A percentile compares a stretch with the other conserved stretches of the same genome.
Conservation (phyloP, 2,797 vertebrate species). For the Oreochromis grahami region DNA sequence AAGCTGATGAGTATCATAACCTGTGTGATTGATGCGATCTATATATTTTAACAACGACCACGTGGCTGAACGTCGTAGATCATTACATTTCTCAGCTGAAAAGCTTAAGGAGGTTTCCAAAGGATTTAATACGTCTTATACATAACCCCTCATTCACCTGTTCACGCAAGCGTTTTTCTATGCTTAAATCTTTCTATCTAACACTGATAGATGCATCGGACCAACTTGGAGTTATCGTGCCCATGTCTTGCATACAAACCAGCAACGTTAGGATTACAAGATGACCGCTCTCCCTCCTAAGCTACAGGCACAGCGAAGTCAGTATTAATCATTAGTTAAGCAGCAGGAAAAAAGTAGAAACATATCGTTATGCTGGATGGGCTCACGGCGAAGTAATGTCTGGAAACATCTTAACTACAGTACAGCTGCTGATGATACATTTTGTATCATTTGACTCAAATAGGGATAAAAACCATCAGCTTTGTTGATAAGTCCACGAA, state of each 20-base stretch:
- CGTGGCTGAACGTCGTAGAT: slow-evolving; percentile 14
- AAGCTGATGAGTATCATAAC: slow-evolving; percentile 16
- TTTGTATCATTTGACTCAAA: not conserved
- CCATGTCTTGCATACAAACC: not conserved
- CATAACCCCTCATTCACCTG: not conserved
- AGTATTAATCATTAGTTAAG: not conserved
- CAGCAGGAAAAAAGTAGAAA: not conserved
- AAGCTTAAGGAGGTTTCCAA: not conserved
- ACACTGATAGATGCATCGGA: not conserved
- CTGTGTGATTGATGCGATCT: slow-evolving; percentile 30
- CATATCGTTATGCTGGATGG: not conserved
- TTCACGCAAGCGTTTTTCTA: not conserved
- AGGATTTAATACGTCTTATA: not conserved
- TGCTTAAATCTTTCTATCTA: not conserved
- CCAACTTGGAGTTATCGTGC: not conserved
- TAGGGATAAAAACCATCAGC: not conserved
- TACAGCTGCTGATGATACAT: not conserved
- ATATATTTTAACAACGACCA: slow-evolving; percentile 45
- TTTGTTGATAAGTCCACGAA: not conserved
- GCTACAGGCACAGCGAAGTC: not conserved
- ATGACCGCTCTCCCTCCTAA: not conserved
- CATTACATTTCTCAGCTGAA: slow-evolving; percentile 34
- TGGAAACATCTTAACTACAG: not conserved
- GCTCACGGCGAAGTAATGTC: not conserved
- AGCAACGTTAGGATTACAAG: not conserved